Percentiles rank a stretch among this genome's conserved stretches.
phyloP scores from a whole-genome alignment of 2,113 vertebrate genomes.

The Rhea pennata region DNA sequence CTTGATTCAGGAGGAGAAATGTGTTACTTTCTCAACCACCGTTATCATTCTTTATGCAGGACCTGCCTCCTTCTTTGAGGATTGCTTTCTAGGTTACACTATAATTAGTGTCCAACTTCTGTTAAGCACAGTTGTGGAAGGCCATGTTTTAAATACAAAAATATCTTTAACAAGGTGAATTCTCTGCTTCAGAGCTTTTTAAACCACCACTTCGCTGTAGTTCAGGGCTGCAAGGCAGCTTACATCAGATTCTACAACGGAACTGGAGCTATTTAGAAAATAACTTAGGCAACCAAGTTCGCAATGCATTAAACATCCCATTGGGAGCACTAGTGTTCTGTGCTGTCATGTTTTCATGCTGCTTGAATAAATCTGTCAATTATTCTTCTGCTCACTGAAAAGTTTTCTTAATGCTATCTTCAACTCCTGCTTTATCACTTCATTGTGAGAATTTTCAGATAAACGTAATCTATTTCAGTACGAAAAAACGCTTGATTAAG shows the following conservation, averaged over 20 bases:
- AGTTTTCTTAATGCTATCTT: neutral
- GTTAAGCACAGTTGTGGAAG: neutral
- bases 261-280: slow-evolving; percentile 23
- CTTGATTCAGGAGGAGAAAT: neutral
- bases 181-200: neutral
- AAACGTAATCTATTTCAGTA: neutral
- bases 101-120: neutral
- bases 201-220: neutral
- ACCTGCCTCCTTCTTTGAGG: neutral
- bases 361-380: slow-evolving; percentile 21
- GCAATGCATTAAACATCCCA: slow-evolving; percentile 10
- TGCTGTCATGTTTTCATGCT: slow-evolving; percentile 10
- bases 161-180: neutral
- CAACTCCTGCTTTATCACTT: neutral
- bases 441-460: slow-evolving; percentile 9
- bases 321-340: slow-evolving; percentile 7
- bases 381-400: slow-evolving; percentile 34
- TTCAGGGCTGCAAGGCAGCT: neutral
- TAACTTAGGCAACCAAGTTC: slow-evolving; percentile 26
- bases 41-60: neutral
- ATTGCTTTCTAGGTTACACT: neutral
- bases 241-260: slow-evolving; percentile 12
- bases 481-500: neutral
- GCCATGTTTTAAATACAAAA: slow-evolving; percentile 5
- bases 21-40: neutral